Evolutionary conservation across 2,113 vertebrate genomes (phyloP), one percentile per base, ranked within the genome.

Genomic region (Chitala chitala): DNA sequence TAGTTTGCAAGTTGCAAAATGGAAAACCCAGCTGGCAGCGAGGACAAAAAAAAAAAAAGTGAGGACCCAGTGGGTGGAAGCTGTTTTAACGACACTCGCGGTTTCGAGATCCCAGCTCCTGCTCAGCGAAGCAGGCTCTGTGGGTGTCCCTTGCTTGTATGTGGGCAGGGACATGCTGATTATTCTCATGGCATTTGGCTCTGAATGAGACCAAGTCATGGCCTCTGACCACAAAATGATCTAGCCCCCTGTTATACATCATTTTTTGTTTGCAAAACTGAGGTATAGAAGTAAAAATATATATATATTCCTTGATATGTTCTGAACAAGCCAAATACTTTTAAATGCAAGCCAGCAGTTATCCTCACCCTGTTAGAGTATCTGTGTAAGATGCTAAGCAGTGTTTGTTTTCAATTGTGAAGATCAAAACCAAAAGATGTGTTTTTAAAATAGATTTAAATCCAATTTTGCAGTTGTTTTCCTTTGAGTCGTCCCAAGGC

Each of bases 231-330:
- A 5, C 56, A 59, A 9, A 31, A 33, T 20, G 6, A 17, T 2
- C 7, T 59, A 31, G 7, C 46, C 7, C 3, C 7, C 26, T 53
- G 24, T 42, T 8, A 68, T n/a, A 46, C 40, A 17, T 63, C 8
- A 63, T 59, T 38, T 65, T 38, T 65, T 65, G 22, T 9, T 22
- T 9, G 38, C 38, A 33, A 64, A 64, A 64, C 20, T 20, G 61
- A 65, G 36, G 7, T 65, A 36, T 20, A 65, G 40, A 66, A 15
- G 42, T 42, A 15, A 38, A 26, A 68, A 46, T n/a, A n/a, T n/a
- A n/a, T n/a, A n/a, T n/a, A 42, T 46, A 12, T 48, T 68, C 22
- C 64, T 17, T 68, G 64, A 68, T 46, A 46, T 42, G 64, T 22
- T 48, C 38, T 44, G 38, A n/a, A 48, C 12, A 10, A 51, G 20